Percentiles rank a stretch among this genome's conserved stretches.
These are phyloP conservation scores for Hyppa rectilinea DNA, from an alignment of 2,888 invertebrate species.

Conservation along the genomic window DNA sequence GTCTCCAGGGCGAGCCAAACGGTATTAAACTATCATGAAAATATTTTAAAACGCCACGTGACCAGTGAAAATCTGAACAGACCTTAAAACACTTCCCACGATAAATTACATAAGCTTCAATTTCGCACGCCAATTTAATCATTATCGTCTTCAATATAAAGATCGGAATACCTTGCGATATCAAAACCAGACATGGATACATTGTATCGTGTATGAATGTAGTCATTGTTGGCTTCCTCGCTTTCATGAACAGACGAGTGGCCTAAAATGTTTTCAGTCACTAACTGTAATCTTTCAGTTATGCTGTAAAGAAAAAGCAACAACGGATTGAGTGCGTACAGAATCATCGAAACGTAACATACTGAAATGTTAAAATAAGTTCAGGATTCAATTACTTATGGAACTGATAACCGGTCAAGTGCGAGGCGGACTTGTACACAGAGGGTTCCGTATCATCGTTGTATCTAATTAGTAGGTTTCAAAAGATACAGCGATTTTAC, in stretches of 20 bases:
- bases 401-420: no score
- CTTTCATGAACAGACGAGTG: slow-evolving; percentile 49
- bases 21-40: not conserved
- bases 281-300: not conserved
- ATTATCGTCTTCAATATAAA: not conserved
- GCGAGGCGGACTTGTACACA: no score
- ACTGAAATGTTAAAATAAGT: no score
- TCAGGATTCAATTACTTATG: not conserved
- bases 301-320: not conserved
- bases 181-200: not conserved
- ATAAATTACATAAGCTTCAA: slow-evolving; percentile 9
- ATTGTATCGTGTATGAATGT: slow-evolving; percentile 29
- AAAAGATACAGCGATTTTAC: no score
- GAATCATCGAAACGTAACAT: not conserved
- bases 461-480: no score
- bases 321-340: not conserved
- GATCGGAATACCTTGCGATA: not conserved
- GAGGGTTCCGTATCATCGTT: no score
- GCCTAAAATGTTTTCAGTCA: slow-evolving; percentile 43
- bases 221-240: slow-evolving; percentile 30
- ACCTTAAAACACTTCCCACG: slow-evolving; percentile 45
- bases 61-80: slow-evolving; percentile 5
- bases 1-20: not conserved
- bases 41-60: not conserved
- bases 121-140: slow-evolving; percentile 25